These are phyloP conservation scores for Laticauda colubrina DNA, from an alignment of 2,113 vertebrate species.

Conservation along the genomic window DNA sequence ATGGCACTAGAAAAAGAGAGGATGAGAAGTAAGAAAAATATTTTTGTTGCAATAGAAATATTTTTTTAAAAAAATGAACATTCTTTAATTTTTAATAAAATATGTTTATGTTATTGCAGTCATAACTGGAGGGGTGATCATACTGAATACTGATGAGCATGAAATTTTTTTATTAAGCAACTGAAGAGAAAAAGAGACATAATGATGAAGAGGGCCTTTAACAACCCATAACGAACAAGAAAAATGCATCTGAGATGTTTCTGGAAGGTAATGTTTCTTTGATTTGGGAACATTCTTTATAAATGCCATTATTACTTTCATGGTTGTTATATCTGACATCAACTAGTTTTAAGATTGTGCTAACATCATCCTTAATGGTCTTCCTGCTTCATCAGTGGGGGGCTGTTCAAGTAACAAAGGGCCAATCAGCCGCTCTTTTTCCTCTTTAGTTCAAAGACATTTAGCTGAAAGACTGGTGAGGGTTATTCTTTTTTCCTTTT, in stretches of 20 bases:
- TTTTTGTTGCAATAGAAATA: constrained; percentile 67
- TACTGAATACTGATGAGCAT: constrained; percentile 62
- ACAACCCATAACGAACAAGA: constrained; percentile 49
- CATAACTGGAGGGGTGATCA: constrained; percentile 31
- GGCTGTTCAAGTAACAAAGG: constrained; percentile 65
- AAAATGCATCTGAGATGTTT: constrained; percentile 37
- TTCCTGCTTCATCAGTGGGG: constrained; percentile 65
- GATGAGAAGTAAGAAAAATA: constrained; percentile 52
- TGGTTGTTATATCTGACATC: constrained; percentile 58
- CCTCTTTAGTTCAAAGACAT: constrained; percentile 61
- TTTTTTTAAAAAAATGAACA: constrained; percentile 65
- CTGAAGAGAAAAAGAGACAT: constrained; percentile 47
- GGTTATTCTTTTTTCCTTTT: constrained; percentile 49
- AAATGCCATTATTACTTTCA: constrained; percentile 48
- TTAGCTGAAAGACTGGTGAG: constrained; percentile 38
- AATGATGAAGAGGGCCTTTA: constrained; percentile 49
- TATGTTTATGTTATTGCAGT: constrained; percentile 61
- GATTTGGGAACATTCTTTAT: constrained; percentile 45
- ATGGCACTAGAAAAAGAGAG: constrained; percentile 35
- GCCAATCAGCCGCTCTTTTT: constrained; percentile 68
- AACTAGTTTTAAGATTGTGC: constrained; percentile 54
- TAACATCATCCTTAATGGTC: constrained; percentile 64
- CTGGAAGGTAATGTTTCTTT: constrained; percentile 54
- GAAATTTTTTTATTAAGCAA: constrained; percentile 48
- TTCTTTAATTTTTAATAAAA: constrained; percentile 76